Evolutionary conservation across 2,113 vertebrate genomes (phyloP).

Genomic region (Myrmophylax atrothorax): DNA sequence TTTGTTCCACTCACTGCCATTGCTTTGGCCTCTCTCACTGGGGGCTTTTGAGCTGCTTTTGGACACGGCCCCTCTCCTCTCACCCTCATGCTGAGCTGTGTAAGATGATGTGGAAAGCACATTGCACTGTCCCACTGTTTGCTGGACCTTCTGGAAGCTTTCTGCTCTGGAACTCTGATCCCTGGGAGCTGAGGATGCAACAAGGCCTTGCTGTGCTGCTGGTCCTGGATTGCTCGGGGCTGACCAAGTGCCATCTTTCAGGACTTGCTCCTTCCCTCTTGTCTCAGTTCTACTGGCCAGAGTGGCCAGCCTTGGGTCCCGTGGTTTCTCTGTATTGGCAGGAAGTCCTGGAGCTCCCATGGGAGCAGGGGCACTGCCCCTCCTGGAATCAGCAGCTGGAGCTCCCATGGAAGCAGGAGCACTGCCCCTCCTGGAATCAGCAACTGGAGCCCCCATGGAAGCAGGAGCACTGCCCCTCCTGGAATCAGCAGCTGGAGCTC

Average conservation of each 20-base stretch:
- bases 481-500: background rate
- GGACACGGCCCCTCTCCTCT: background rate
- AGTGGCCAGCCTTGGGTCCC: conserved; percentile 74
- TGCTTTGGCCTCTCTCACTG: background rate
- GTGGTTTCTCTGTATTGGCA: conserved; percentile 10
- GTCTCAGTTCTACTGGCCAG: conserved; percentile 49
- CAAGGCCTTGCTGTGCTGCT: background rate
- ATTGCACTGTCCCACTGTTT: background rate
- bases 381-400: background rate
- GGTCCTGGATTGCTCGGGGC: background rate
- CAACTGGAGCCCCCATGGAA: fast-evolving
- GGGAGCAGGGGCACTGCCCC: background rate
- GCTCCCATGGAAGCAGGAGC: background rate
- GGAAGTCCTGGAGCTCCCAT: background rate
- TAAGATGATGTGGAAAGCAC: background rate
- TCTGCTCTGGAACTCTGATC: background rate
- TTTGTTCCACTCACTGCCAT: background rate
- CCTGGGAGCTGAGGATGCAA: background rate
- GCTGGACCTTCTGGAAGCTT: background rate
- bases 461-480: background rate
- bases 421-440: background rate
- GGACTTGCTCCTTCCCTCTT: background rate
- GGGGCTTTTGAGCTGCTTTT: background rate
- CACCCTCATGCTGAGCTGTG: background rate
- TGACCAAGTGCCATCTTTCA: background rate